Evolutionary conservation across 2,797 vertebrate genomes (phyloP).

Genomic region (Stomatorhinus walkeri): DNA sequence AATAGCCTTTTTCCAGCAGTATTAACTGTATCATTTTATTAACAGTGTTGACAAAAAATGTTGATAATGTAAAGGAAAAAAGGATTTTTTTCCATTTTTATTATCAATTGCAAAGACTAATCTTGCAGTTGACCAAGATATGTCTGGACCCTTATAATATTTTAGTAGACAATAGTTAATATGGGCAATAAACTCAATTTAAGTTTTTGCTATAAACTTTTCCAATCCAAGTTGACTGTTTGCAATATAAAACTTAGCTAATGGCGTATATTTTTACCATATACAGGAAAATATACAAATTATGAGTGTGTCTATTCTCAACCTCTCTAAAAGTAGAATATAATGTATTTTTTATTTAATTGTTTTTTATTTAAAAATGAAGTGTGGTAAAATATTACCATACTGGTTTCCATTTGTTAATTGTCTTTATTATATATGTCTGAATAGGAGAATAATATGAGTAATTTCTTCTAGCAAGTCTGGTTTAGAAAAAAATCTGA

Average conservation of each 20-base stretch:
- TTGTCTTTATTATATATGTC: neutral
- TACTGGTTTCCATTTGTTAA: neutral
- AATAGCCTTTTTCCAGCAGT: slow-evolving; percentile 19
- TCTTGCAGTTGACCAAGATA: neutral
- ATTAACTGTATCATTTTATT: slow-evolving; percentile 8
- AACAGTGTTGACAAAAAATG: neutral
- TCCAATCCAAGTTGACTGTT: neutral
- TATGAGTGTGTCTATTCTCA: neutral
- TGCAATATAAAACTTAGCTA: neutral
- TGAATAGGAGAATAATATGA: neutral
- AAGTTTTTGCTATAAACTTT: neutral
- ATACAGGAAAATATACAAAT: neutral
- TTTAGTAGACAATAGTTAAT: neutral
- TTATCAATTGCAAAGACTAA: neutral
- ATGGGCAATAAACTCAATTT: neutral
- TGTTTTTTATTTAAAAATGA: neutral
- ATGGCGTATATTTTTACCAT: neutral
- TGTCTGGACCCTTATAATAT: neutral
- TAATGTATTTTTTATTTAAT: neutral
- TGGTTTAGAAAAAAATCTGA: neutral
- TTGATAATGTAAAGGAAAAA: slow-evolving; percentile 1
- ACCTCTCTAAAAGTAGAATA: neutral
- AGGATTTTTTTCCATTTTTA: neutral
- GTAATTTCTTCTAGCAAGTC: neutral
- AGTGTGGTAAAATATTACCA: neutral